Conservation (phyloP, 2,888 invertebrate species). For the Caenorhabditis angaria region DNA sequence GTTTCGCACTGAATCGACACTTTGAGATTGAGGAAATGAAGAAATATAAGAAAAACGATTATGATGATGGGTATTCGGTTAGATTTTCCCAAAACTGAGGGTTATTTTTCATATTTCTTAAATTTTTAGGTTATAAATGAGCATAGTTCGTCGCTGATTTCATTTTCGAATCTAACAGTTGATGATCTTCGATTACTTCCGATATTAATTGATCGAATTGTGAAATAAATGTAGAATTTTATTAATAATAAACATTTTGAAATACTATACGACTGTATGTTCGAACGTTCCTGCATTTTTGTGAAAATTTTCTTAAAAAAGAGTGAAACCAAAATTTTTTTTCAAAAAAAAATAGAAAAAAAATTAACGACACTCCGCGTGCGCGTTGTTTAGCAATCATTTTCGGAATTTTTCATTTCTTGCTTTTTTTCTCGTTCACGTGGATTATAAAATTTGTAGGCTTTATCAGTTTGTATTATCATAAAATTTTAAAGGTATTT, state of each 20-base stretch:
- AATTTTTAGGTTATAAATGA: constrained; percentile 20
- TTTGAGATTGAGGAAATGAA: constrained; percentile 31
- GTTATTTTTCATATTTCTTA: background rate
- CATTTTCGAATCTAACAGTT: constrained; percentile 19
- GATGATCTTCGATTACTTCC: constrained; percentile 25
- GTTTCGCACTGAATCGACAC: constrained; percentile 26
- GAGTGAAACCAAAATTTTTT: background rate
- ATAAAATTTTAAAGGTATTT: background rate
- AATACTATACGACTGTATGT: too few species aligned
- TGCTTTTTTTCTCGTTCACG: too few species aligned
- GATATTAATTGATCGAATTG: constrained; percentile 20
- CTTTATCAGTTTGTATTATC: too few species aligned
- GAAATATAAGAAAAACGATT: constrained; percentile 3
- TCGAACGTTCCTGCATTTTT: too few species aligned
- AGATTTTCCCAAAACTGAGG: background rate
- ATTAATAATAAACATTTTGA: too few species aligned
- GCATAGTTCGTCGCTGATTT: constrained; percentile 15
- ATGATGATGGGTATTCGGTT: constrained; percentile 20
- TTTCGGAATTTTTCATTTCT: background rate
- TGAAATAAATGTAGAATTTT: constrained; percentile 1
- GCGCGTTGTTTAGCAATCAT: background rate
- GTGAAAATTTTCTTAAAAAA: too few species aligned
- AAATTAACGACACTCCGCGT: background rate
- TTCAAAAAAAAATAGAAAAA: background rate
- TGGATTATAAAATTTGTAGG: too few species aligned